Conservation (phyloP, 1,140 invertebrate genomes). For the Meloidogyne chitwoodi region DNA sequence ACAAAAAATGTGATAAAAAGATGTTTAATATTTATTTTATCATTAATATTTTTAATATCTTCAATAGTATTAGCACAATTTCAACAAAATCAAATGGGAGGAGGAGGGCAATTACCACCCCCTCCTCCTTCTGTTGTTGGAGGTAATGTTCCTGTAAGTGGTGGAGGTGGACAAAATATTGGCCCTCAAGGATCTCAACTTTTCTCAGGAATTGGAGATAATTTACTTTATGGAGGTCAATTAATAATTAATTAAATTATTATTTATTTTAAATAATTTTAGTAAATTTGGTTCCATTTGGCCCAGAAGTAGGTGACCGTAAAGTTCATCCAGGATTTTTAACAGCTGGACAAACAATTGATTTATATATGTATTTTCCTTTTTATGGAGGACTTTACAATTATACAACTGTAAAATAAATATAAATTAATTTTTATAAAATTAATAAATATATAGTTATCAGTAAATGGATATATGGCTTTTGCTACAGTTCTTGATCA, state of each 20-base stretch:
- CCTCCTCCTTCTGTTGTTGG: not conserved
- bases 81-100: constrained; percentile 28
- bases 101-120: not conserved
- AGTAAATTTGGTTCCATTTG: constrained; percentile 48
- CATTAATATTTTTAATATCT: not conserved
- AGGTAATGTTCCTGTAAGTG: not conserved
- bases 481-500: constrained; percentile 59
- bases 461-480: constrained; percentile 60
- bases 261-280: no score
- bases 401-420: constrained; percentile 53
- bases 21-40: not conserved
- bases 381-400: constrained; percentile 60
- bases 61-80: constrained; percentile 7
- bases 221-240: constrained; percentile 39
- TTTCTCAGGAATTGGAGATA: constrained; percentile 51
- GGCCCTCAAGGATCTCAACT: constrained; percentile 16
- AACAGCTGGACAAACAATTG: constrained; percentile 58
- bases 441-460: constrained; percentile 38
- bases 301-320: constrained; percentile 48
- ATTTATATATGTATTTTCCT: constrained; percentile 58
- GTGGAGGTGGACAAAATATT: constrained; percentile 23
- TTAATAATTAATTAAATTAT: no score
- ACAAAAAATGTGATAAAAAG: no score
- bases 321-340: constrained; percentile 57
- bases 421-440: constrained; percentile 11